Base-by-base conservation (phyloP, 2,888 invertebrate genomes). In the Phlogophora meticulosa region DNA sequence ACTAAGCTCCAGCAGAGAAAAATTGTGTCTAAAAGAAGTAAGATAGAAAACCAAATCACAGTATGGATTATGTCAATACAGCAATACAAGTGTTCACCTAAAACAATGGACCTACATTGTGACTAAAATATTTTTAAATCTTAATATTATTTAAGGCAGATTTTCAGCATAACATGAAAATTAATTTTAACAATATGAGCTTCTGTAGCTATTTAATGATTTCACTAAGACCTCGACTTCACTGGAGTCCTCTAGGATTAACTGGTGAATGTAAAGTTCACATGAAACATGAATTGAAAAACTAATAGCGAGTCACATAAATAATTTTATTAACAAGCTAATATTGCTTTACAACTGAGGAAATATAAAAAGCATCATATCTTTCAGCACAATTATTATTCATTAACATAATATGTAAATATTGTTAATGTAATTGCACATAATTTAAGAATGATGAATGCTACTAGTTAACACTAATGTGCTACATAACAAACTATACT, bases 41-140 rank as follows among this genome's bases (percentile, higher is more conserved):
- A 62, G 45, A 73, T 72, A 64, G 69, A 69, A 78, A 83, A 76
- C 58, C 57, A 76, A 82, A 82, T 81, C 84, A 83, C 80, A 82
- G 80, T 70, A 62, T 63, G 71, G 28, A 72, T 77, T 72, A 68
- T 24, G 51, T 75, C 38, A 59, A 66, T 58, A 65, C 60, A 72
- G 67, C 58, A 72, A 65, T 69, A 46, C 11, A 70, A 68, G 36
- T 73, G 53, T 56, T 69, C 56, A 63, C 58, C 67, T 71, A 42
- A 59, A 52, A 76, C 70, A 71, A 80, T 82, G 76, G 80, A 79
- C 78, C 83, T 76, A 70, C 53, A 61, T 56, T 67, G 49, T 42
- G 40, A 22, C 24, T 65, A 61, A n/a, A 55, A 17, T 53, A 55
- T 40, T 28, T 61, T 60, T 52, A 36, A 51, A 55, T 51, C 60